Conservation (phyloP, 2,113 vertebrate genomes). For the Sceloporus tristichus region DNA sequence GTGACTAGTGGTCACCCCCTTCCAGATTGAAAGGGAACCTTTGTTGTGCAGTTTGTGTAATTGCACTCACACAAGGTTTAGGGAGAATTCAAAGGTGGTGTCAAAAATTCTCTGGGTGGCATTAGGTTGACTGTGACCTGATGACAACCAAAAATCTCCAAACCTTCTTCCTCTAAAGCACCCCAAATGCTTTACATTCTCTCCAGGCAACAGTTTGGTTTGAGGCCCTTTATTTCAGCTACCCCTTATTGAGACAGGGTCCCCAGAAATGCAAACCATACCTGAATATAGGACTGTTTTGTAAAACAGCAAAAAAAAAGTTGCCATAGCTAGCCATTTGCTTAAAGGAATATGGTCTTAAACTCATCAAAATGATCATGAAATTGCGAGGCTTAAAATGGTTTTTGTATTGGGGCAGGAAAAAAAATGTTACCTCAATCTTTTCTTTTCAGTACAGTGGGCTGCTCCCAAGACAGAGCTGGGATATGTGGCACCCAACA, state of each 20-base stretch:
- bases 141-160: background rate
- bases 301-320: background rate
- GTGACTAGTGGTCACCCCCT: background rate
- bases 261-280: background rate
- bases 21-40: too few species aligned
- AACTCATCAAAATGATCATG: background rate
- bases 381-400: background rate
- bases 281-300: background rate
- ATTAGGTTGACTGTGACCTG: background rate
- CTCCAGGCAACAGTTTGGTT: background rate
- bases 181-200: background rate
- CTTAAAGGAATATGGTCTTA: background rate
- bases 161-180: background rate
- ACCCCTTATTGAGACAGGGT: background rate
- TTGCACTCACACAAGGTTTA: background rate
- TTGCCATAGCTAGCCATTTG: background rate
- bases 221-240: background rate
- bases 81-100: background rate
- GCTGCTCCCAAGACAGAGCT: conserved; percentile 78
- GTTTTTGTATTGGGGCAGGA: background rate
- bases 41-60: background rate
- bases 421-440: conserved; percentile 33
- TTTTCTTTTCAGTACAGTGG: conserved; percentile 85
- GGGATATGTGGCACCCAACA: conserved; percentile 98
- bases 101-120: background rate